phyloP scores from a whole-genome alignment of 2,888 invertebrate species.

The Heliconius ethilla region DNA sequence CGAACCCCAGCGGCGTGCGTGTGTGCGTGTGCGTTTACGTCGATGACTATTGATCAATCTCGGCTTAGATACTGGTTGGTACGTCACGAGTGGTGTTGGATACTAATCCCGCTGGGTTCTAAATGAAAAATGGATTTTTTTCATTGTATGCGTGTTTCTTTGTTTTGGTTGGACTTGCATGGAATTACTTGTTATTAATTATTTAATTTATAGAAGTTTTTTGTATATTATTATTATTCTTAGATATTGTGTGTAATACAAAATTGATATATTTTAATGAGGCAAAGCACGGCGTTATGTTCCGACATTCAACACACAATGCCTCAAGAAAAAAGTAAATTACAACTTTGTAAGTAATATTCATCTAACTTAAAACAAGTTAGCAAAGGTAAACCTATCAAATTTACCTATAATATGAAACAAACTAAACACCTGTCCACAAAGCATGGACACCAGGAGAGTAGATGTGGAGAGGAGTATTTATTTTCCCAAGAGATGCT shows the following conservation, averaged over 20 bases:
- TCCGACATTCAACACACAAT: neutral
- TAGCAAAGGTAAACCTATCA: neutral
- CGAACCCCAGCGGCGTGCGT: constrained; percentile 45
- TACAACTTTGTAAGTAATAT: too few species aligned
- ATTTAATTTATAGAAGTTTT: neutral
- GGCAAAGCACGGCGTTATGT: neutral
- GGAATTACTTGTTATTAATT: neutral
- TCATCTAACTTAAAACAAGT: neutral
- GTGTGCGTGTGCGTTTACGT: constrained; percentile 43
- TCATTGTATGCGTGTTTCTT: neutral
- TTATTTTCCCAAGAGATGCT: constrained; percentile 56
- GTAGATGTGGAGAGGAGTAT: constrained; percentile 52
- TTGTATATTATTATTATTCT: neutral
- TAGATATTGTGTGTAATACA: too few species aligned
- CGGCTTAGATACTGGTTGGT: constrained; percentile 42
- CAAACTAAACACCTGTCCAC: constrained; percentile 32
- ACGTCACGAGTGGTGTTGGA: constrained; percentile 45
- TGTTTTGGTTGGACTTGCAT: neutral
- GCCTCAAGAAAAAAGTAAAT: too few species aligned
- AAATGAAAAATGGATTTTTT: constrained; percentile 7
- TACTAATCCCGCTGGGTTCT: constrained; percentile 1
- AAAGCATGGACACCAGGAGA: constrained; percentile 51
- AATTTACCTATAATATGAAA: neutral
- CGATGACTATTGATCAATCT: constrained; percentile 60
- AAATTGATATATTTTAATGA: too few species aligned